Percentiles rank a stretch among this genome's conserved stretches.
Evolutionary conservation across 1,140 invertebrate genomes (phyloP).

Genomic region (Orchestia grillus): DNA sequence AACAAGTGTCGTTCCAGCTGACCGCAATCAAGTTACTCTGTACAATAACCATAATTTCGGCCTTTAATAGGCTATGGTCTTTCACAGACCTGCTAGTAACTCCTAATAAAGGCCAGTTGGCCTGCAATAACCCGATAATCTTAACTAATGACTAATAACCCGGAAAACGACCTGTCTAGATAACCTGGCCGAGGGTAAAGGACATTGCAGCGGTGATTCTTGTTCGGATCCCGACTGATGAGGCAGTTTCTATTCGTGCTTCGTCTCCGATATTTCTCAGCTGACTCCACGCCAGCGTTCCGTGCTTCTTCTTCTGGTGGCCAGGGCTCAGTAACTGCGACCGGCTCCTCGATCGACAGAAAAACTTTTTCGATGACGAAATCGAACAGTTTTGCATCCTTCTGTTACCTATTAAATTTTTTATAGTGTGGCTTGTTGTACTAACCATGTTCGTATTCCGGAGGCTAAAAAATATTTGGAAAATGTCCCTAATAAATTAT

Average conservation of each 20-base stretch:
- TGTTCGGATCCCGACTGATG: conserved; percentile 43
- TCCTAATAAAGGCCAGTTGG: conserved; percentile 54
- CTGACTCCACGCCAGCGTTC: background rate
- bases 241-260: conserved; percentile 44
- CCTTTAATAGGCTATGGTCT: conserved; percentile 50
- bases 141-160: conserved; percentile 54
- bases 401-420: background rate
- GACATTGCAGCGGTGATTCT: conserved; percentile 53
- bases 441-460: background rate
- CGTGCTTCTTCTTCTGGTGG: background rate
- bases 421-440: background rate
- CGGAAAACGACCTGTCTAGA: conserved; percentile 51
- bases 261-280: conserved; percentile 40
- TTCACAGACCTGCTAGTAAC: conserved; percentile 32
- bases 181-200: conserved; percentile 55
- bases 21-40: conserved; percentile 34
- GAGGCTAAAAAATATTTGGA: background rate
- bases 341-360: background rate
- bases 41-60: conserved; percentile 49
- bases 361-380: background rate
- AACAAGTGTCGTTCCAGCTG: conserved; percentile 32
- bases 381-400: background rate
- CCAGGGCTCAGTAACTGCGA: background rate
- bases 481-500: background rate
- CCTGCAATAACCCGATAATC: conserved; percentile 55